A percentile compares a stretch with the other conserved stretches of the same genome.
Conservation (phyloP, 1,140 invertebrate genomes). For the Ceratosolen solmsi region DNA sequence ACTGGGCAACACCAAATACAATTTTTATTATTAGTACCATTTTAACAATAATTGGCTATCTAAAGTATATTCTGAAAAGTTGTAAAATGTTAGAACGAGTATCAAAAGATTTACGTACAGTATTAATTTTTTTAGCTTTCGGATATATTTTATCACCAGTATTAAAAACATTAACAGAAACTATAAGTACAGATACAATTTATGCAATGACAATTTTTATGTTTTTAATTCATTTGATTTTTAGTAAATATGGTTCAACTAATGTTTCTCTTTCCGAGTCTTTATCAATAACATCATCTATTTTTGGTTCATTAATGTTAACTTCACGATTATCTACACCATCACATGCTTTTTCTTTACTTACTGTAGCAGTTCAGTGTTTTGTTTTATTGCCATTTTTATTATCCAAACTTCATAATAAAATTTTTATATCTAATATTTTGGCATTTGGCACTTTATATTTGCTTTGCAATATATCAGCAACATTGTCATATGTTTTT, state of each 20-base stretch:
- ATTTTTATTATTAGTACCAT: constrained; percentile 76
- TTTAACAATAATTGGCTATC: constrained; percentile 76
- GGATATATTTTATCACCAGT: constrained; percentile 91
- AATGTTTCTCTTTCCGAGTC: constrained; percentile 87
- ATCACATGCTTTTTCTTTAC: constrained; percentile 89
- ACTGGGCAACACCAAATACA: constrained; percentile 77
- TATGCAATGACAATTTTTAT: constrained; percentile 92
- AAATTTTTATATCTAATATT: constrained; percentile 59
- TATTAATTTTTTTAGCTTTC: constrained; percentile 86
- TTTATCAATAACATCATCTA: constrained; percentile 90
- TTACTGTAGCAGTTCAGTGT: constrained; percentile 88
- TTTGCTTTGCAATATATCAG: constrained; percentile 76
- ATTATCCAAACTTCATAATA: constrained; percentile 68
- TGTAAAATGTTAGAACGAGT: constrained; percentile 64
- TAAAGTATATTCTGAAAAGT: constrained; percentile 72
- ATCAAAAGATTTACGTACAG: constrained; percentile 78
- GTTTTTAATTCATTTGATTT: constrained; percentile 90
- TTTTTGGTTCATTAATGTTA: constrained; percentile 94
- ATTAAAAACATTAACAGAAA: constrained; percentile 95
- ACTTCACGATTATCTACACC: constrained; percentile 90
- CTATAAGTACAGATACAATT: constrained; percentile 97
- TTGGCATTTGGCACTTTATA: constrained; percentile 67
- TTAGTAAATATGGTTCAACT: constrained; percentile 91
- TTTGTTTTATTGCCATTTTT: constrained; percentile 93
- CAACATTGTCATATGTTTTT: constrained; percentile 77